These are phyloP conservation scores for Pangasius macronema DNA, from an alignment of 2,797 vertebrate species.

Conservation along the genomic window DNA sequence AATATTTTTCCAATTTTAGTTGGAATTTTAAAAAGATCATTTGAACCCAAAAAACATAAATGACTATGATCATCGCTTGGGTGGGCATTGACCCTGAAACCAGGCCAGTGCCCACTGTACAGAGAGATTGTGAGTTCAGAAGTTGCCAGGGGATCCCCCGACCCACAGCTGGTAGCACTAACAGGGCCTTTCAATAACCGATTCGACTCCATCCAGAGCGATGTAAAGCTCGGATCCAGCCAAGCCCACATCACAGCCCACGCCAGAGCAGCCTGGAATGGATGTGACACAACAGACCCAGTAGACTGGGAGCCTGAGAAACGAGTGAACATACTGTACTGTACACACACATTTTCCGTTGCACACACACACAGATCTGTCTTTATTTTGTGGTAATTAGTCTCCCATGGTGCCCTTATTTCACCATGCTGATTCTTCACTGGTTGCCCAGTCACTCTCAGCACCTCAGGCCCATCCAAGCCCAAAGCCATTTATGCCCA, in stretches of 20 bases:
- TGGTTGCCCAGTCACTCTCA: conserved; percentile 55
- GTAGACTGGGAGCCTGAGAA: conserved; percentile 50
- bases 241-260: conserved; percentile 44
- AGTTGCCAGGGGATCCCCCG: conserved; percentile 35
- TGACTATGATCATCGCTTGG: not conserved
- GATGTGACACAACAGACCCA: conserved; percentile 53
- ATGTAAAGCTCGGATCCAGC: conserved; percentile 37
- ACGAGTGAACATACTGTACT: conserved; percentile 49
- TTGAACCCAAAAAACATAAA: conserved; percentile 12
- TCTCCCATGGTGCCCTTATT: conserved; percentile 56
- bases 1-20: conserved; percentile 9
- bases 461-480: conserved; percentile 48
- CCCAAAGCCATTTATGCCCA: conserved; percentile 49
- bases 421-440: conserved; percentile 50
- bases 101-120: conserved; percentile 4
- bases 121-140: conserved; percentile 1
- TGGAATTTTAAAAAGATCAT: conserved; percentile 15
- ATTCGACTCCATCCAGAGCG: conserved; percentile 38
- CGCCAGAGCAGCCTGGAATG: conserved; percentile 50
- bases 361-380: conserved; percentile 42
- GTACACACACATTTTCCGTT: conserved; percentile 34
- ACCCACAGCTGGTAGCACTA: conserved; percentile 26
- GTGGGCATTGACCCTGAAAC: conserved; percentile 18
- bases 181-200: conserved; percentile 39
- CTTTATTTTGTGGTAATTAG: conserved; percentile 49